phyloP scores from a whole-genome alignment of 2,797 vertebrate genomes.

The Liasis olivaceus region DNA sequence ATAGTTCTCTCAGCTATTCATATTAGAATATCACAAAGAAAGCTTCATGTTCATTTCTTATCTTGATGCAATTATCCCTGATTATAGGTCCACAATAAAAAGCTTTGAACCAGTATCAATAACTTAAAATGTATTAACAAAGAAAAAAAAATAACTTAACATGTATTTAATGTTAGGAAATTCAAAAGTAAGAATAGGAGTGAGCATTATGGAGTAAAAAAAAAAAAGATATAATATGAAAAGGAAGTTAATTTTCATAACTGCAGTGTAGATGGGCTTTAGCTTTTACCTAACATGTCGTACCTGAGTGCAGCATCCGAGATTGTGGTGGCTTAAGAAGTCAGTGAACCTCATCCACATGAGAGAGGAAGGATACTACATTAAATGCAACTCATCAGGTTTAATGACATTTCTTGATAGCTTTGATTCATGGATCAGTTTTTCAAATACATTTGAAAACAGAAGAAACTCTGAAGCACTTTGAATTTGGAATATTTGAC shows the following conservation, averaged over 20 bases:
- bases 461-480: neutral
- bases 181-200: neutral
- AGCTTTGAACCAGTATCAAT: neutral
- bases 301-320: neutral
- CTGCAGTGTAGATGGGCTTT: neutral
- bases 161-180: neutral
- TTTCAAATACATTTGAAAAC: neutral
- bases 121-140: neutral
- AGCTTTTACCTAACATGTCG: neutral
- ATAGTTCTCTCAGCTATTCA: neutral
- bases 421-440: neutral
- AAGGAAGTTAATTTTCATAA: neutral
- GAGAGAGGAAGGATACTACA: neutral
- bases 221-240: neutral
- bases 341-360: neutral
- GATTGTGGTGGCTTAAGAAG: neutral
- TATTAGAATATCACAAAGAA: neutral
- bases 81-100: neutral
- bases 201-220: neutral
- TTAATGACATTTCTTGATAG: neutral
- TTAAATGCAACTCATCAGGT: neutral
- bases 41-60: neutral
- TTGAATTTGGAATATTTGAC: neutral
- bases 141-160: neutral
- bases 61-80: neutral